A percentile compares a stretch with the other conserved stretches of the same genome.
Conservation (phyloP, 2,113 vertebrate genomes). For the Ciconia maguari region DNA sequence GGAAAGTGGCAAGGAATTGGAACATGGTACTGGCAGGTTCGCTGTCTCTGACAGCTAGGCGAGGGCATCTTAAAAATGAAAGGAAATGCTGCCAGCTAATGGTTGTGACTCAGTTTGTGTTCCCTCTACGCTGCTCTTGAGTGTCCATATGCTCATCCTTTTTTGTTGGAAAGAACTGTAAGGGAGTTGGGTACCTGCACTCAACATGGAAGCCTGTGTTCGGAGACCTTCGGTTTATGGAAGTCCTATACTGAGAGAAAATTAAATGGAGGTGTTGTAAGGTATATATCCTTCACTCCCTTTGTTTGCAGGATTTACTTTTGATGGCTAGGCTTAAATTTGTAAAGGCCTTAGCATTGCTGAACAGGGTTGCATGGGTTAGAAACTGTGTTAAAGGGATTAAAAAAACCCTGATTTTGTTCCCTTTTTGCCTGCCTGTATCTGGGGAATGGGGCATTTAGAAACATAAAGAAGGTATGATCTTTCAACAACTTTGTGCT, state of each 20-base stretch:
- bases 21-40: not conserved
- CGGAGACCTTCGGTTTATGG: not conserved
- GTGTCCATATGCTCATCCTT: not conserved
- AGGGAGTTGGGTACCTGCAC: not conserved
- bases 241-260: not conserved
- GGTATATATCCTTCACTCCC: no score
- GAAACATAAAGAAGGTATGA: not conserved
- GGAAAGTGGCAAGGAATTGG: not conserved
- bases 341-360: not conserved
- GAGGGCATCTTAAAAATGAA: not conserved
- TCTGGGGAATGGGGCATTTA: not conserved
- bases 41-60: not conserved
- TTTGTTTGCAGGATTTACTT: not conserved
- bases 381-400: not conserved
- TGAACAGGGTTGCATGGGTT: not conserved
- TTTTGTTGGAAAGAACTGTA: not conserved
- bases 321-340: not conserved
- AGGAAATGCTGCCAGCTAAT: not conserved
- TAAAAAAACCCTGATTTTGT: not conserved
- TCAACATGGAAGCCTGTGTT: fast-evolving
- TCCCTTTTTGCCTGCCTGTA: not conserved
- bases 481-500: not conserved
- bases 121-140: not conserved
- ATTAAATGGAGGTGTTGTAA: not conserved
- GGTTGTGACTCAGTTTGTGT: not conserved